Base-by-base conservation (phyloP, 1,140 invertebrate genomes). In the Bactericera cockerelli region DNA sequence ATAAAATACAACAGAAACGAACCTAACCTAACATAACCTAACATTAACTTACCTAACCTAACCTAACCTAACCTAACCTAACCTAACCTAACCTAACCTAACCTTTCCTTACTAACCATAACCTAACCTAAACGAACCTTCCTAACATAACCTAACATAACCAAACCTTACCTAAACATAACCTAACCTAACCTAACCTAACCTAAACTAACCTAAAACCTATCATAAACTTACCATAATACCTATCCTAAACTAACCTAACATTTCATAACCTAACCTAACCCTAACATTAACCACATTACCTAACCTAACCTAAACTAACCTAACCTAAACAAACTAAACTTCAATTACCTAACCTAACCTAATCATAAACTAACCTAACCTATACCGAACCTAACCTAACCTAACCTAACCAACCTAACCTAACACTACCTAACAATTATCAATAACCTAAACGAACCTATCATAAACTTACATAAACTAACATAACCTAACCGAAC, bases 41-140 rank as follows among this genome's bases (percentile, higher is more conserved):
- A 31, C 4, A 4, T 13, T 31, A 31, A 31, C 28, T 13, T 31
- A 31, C 4, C 28, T 63, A 65, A 66, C 67, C 65, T 61, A 63
- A 65, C 67, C 64, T 64, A 67, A 68, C 65, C 65, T 63, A 68
- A 67, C 63, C 61, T 67, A 68, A 67, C 65, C 61, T 67, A 68
- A 65, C 65, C 60, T 6, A n/a, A 31, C 28, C 28, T 31, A 31
- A 31, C 28, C 28, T 31, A 31, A 31, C 28, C 28, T 31, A 31
- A 31, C 28, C 28, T 31, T 6, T 6, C 28, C 28, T 31, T 6
- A 31, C 28, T 13, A 31, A 4, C 28, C 28, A 4, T 31, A 31
- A 31, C 28, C 28, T 31, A 31, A 31, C 28, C 28, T 26, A 49
- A 56, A 31, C 58, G 55, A 59, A 63, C 58, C 63, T 57, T 6